Conservation (phyloP, 2,797 vertebrate genomes). For the Enteromius thamalakanensis region DNA sequence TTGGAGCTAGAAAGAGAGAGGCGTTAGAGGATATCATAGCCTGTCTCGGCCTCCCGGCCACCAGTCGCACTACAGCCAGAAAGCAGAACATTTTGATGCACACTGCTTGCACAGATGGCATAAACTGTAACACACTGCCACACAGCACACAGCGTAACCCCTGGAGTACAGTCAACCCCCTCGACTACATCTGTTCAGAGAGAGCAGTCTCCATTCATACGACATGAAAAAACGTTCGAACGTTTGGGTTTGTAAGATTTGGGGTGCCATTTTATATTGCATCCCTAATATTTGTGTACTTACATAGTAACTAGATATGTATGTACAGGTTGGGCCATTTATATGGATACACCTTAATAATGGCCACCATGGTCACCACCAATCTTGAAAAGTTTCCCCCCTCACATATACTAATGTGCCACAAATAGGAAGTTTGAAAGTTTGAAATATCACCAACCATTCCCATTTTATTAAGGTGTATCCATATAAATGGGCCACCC, state of each 20-base stretch:
- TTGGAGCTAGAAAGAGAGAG: conserved; percentile 71
- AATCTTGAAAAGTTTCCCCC: too few relatives aligned
- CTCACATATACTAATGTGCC: too few relatives aligned
- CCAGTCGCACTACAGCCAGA: conserved; percentile 19
- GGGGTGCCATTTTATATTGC: too few relatives aligned
- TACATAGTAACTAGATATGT: too few relatives aligned
- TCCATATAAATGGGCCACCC: too few relatives aligned
- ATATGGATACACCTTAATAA: too few relatives aligned
- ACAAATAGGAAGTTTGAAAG: too few relatives aligned
- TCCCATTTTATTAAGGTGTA: too few relatives aligned
- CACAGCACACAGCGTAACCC: background rate
- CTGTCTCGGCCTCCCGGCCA: conserved; percentile 30
- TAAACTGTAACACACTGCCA: conserved; percentile 21
- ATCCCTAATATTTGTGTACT: too few relatives aligned
- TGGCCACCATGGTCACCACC: too few relatives aligned
- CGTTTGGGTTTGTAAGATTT: background rate
- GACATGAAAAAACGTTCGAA: background rate
- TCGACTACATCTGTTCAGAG: conserved; percentile 2
- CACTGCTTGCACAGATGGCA: conserved; percentile 9
- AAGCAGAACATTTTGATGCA: conserved; percentile 37
- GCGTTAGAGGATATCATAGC: conserved; percentile 58
- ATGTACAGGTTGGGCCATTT: too few relatives aligned
- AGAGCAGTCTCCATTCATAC: background rate
- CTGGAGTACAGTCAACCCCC: conserved; percentile 3
- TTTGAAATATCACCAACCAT: too few relatives aligned